phyloP scores from a whole-genome alignment of 2,797 vertebrate genomes.

The Jordanella pulchra region DNA sequence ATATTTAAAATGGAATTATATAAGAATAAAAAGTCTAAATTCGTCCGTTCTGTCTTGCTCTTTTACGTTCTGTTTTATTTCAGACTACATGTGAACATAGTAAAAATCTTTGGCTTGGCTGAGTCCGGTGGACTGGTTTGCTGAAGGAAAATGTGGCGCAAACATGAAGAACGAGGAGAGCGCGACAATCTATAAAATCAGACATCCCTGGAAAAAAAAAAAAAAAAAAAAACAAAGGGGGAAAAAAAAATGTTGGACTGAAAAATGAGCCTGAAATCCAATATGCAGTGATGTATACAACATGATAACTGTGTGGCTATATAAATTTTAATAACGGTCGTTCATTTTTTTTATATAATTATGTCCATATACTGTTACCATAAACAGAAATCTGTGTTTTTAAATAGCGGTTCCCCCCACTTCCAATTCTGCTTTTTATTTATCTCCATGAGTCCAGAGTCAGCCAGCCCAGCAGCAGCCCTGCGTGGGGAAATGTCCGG shows the following conservation, averaged over 20 bases:
- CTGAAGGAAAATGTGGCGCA: conserved; percentile 41
- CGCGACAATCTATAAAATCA: conserved; percentile 72
- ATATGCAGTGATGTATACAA: conserved; percentile 87
- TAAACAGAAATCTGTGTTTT: conserved; percentile 86
- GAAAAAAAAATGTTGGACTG: conserved; percentile 41
- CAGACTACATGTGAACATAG: conserved; percentile 98
- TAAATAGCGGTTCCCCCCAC: conserved; percentile 83
- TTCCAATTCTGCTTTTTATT: conserved; percentile 40
- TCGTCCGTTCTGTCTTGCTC: conserved; percentile 31
- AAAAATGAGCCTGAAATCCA: conserved; percentile 88
- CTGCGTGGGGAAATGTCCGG: conserved; percentile 27
- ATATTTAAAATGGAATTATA: background rate
- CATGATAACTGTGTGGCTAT: conserved; percentile 96
- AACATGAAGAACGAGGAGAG: conserved; percentile 44
- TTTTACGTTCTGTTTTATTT: conserved; percentile 84
- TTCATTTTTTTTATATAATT: conserved; percentile 80
- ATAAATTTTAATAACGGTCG: conserved; percentile 90
- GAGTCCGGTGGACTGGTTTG: conserved; percentile 70
- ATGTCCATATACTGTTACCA: conserved; percentile 90
- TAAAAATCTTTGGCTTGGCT: conserved; percentile 99
- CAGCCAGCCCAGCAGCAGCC: conserved; percentile 17
- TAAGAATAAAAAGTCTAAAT: conserved; percentile 37
- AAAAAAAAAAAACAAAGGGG: conserved; percentile 43
- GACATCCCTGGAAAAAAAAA: conserved; percentile 70
- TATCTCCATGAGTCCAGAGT: conserved; percentile 49